A percentile compares a stretch with the other conserved stretches of the same genome.
phyloP scores from a whole-genome alignment of 1,140 invertebrate species.

The Trigoniulus corallinus region DNA sequence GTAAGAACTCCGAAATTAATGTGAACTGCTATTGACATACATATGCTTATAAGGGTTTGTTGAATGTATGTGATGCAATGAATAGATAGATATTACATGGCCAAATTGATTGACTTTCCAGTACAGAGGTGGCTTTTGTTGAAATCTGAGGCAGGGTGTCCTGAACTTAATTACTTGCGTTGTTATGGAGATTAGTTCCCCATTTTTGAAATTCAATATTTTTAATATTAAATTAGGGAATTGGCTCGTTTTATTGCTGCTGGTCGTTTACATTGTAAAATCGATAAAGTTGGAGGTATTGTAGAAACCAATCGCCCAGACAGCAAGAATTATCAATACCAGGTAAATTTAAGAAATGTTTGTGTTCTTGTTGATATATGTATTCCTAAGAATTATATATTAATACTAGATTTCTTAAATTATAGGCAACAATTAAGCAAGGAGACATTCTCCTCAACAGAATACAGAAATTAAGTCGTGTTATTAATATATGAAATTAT shows the following conservation, averaged over 20 bases:
- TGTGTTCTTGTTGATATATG: conserved; percentile 11
- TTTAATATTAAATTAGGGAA: conserved; percentile 34
- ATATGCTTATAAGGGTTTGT: no score
- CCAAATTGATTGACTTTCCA: no score
- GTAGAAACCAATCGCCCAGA: conserved; percentile 93
- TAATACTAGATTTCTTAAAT: conserved; percentile 8
- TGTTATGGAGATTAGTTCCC: no score
- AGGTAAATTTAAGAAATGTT: conserved; percentile 34
- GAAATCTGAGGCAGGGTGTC: no score
- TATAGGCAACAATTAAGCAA: conserved; percentile 76
- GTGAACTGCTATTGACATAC: no score
- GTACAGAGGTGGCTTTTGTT: no score
- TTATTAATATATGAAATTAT: conserved; percentile 87
- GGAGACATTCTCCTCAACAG: conserved; percentile 93
- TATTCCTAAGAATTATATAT: conserved; percentile 4
- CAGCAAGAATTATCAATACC: conserved; percentile 86
- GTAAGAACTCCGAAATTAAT: no score
- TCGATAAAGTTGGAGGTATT: conserved; percentile 87
- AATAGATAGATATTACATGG: no score
- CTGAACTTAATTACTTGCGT: no score
- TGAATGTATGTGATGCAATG: no score
- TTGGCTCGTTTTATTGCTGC: conserved; percentile 84
- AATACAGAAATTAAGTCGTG: conserved; percentile 94
- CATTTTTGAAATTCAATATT: conserved; percentile 3
- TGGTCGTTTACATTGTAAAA: conserved; percentile 89